Evolutionary conservation across 2,888 invertebrate species (phyloP), one percentile per base, ranked within the genome.

Genomic region (Hydraecia micacea): DNA sequence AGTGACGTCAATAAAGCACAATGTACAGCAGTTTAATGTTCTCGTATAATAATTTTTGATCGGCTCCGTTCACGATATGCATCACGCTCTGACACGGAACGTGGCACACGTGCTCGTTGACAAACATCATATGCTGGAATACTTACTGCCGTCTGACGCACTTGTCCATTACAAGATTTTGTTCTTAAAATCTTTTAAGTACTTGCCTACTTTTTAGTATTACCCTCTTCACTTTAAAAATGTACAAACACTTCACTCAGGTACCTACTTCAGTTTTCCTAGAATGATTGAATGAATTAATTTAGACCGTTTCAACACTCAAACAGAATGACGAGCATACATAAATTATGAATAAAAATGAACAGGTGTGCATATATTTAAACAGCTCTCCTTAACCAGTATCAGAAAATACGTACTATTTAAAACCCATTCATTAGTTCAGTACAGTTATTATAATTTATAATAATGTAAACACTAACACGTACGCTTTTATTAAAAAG

Each of bases 1-100:
- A 96, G 96, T 96, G 96, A 96, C 94, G 95, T 96, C 96, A 95
- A 96, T 96, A 96, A 96, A 96, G 94, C 95, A 96, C 94, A 93
- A 93, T 94, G 93, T 95, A 95, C 94, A 94, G 93, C 90, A 93
- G 93, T 96, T 96, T 96, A 95, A 96, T 94, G 95, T 94, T 93
- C 93, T 94, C 94, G 94, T 95, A 96, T 95, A 94, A 95, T 95
- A 94, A 95, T 94, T 94, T 94, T 93, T 94, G 94, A 95, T 95
- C 93, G 91, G 92, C 92, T 93, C 91, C 91, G 90, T 93, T 93
- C 92, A 92, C 92, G 95, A 95, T 93, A 95, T 90, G 92, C 93
- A 92, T 93, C 93, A 92, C 86, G 86, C 86, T 86, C 77, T 84
- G 91, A 91, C 95, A 95, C 93, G 94, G 89, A 93, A 93, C 91